Evolutionary conservation across 2,113 vertebrate genomes (phyloP).

Genomic region (Myodes glareolus): DNA sequence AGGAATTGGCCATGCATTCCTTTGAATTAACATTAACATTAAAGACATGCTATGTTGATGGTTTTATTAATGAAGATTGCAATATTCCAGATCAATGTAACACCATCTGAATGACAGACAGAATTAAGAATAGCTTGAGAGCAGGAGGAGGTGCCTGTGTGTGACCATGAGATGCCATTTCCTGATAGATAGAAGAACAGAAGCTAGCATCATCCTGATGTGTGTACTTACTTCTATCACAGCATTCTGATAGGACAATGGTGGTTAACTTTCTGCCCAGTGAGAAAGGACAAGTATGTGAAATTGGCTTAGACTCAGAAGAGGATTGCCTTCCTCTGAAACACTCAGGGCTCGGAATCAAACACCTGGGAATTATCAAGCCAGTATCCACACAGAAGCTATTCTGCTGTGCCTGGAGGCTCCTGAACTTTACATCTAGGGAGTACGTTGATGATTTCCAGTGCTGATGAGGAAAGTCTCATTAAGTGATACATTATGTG

Average conservation of each 20-base stretch:
- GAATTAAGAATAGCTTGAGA: constrained; percentile 23
- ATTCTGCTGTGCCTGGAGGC: background rate
- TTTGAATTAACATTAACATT: too few species aligned
- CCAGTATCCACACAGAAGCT: background rate
- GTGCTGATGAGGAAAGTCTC: background rate
- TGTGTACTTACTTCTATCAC: background rate
- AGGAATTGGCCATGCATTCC: too few species aligned
- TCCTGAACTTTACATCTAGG: background rate
- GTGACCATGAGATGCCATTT: background rate
- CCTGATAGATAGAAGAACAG: constrained; percentile 24
- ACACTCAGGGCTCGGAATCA: background rate
- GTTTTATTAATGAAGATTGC: constrained; percentile 11
- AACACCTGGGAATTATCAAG: background rate
- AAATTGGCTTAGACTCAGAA: background rate
- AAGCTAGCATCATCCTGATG: background rate
- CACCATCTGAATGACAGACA: background rate
- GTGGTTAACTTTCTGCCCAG: background rate
- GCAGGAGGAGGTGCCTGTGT: background rate
- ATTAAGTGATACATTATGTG: background rate
- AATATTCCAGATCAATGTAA: background rate
- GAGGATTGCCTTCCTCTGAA: background rate
- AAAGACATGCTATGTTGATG: constrained; percentile 1
- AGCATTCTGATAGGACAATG: constrained; percentile 43
- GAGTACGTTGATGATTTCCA: background rate
- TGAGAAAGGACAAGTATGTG: constrained; percentile 18